Evolutionary conservation across 2,797 vertebrate species (phyloP), one percentile per base, ranked within the genome.

Genomic region (Peromyscus attwateri): DNA sequence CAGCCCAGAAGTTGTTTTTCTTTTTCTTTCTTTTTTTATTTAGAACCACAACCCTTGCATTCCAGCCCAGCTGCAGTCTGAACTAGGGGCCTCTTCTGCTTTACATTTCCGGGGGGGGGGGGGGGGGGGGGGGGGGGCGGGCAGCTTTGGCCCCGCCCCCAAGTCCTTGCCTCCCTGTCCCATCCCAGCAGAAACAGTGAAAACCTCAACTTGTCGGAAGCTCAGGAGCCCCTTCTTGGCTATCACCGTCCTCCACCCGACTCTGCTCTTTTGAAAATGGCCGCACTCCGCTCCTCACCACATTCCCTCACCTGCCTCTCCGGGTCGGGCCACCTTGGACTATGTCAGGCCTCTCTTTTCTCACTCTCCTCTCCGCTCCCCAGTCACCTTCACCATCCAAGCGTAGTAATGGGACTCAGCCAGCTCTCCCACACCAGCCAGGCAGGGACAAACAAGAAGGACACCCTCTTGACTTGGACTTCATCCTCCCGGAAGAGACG

Each of bases 321-420:
- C 62, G n/a, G 43, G 77, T 55, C 21, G 55, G 49, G 71, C 60
- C 60, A 77, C 0, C 0, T 88, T 66, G 79, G n/a, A 70, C 21
- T 3, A 37, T 57, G 77, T 75, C 55, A 34, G 60, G 8, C 64
- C 83, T 97, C 76, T 91, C 92, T 93, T 77, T 92, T 85, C 82
- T 94, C 83, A 68, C 68, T 95, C 82, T 91, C 95, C 76, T 85
- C 52, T 95, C 82, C 57, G 37, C 77, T 77, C 87, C 89, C 46
- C 77, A 79, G 62, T 68, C 3, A 34, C 25, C 49, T 17, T 6
- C 85, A 68, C 79, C 31, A 68, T 43, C 16, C 10, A n/a, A 90
- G 77, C 12, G 40, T 71, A 40, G 13, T n/a, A 7, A 40, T 14
- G 12, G 6, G 19, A n/a, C 23, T 9, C 31, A 14, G 40, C 4